Conservation (phyloP, 2,113 vertebrate genomes). For the Diglossa brunneiventris region DNA sequence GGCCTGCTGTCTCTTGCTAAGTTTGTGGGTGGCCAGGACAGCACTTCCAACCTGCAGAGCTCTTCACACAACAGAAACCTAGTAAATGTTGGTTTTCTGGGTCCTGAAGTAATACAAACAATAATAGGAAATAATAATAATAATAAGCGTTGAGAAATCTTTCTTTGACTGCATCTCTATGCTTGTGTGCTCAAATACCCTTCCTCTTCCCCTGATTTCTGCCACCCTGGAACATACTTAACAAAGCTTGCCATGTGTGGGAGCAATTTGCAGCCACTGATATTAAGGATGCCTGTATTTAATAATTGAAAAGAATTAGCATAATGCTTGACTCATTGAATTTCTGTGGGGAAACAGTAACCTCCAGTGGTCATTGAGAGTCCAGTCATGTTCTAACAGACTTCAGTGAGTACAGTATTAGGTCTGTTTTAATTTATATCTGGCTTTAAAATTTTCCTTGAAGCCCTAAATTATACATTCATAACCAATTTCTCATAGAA, state of each 20-base stretch:
- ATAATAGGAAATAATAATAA: background rate
- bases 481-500: background rate
- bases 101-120: background rate
- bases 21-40: background rate
- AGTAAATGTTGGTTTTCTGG: background rate
- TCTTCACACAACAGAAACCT: background rate
- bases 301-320: slow-evolving; percentile 38
- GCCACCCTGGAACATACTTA: background rate
- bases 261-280: background rate
- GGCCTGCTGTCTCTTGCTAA: background rate
- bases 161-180: background rate
- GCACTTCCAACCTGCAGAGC: background rate
- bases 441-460: slow-evolving; percentile 25
- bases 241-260: background rate
- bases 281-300: background rate
- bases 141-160: background rate
- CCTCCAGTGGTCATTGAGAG: slow-evolving; percentile 43
- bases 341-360: slow-evolving; percentile 41
- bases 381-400: slow-evolving; percentile 35
- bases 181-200: background rate
- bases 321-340: background rate
- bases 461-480: slow-evolving; percentile 36
- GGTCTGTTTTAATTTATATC: slow-evolving; percentile 9
- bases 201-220: background rate
- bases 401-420: background rate